Conservation (phyloP, 2,113 vertebrate genomes). For the Bos taurus region DNA sequence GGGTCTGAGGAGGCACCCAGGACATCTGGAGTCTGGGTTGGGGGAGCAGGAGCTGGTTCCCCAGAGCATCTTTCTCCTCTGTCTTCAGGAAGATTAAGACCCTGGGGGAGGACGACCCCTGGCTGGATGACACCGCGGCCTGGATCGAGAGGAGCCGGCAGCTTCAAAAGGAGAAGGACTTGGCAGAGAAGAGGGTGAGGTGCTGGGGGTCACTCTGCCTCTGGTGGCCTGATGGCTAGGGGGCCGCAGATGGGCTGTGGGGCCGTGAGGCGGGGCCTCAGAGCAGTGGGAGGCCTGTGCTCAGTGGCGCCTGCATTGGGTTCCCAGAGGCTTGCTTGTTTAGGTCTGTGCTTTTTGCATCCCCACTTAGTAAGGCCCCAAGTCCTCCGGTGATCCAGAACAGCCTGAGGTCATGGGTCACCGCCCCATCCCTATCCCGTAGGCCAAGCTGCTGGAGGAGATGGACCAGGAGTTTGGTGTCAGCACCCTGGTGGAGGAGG, state of each 20-base stretch:
- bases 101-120: conserved; percentile 89
- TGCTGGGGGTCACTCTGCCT: background rate
- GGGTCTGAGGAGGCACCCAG: background rate
- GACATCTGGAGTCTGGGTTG: rapidly evolving
- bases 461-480: conserved; percentile 96
- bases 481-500: conserved; percentile 91
- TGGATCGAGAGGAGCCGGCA: conserved; percentile 92
- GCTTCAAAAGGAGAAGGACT: conserved; percentile 90
- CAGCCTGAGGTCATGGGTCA: background rate
- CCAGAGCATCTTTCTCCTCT: background rate
- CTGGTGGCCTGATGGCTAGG: background rate
- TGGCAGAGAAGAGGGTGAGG: conserved; percentile 91
- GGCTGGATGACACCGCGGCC: conserved; percentile 89
- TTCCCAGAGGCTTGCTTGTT: background rate
- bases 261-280: background rate
- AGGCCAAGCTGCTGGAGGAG: conserved; percentile 92
- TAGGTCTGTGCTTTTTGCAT: background rate
- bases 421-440: rapidly evolving
- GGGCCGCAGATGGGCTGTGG: rapidly evolving
- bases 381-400: background rate
- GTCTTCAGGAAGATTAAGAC: conserved; percentile 88
- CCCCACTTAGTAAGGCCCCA: background rate
- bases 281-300: rapidly evolving
- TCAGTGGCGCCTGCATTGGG: rapidly evolving
- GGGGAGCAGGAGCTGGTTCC: background rate